Conservation (phyloP, 1,140 invertebrate species). For the Drosophila aff. region DNA sequence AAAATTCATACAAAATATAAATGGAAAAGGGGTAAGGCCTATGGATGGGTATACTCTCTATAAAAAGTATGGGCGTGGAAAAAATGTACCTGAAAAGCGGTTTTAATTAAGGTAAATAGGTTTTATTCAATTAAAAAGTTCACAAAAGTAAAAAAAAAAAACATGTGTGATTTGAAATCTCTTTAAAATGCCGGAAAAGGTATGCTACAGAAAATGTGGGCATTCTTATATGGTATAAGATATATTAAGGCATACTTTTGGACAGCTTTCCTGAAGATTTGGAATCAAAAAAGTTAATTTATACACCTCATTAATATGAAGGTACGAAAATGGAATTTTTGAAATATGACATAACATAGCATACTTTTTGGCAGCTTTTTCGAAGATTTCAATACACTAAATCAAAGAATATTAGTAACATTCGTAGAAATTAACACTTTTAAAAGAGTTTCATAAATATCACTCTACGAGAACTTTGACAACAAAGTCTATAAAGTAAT, state of each 20-base stretch:
- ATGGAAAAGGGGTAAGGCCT: background rate
- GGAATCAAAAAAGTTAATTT: background rate
- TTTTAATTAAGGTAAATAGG: conserved; percentile 13
- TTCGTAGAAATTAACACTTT: background rate
- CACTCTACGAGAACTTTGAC: background rate
- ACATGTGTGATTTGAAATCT: background rate
- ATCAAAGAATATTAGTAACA: background rate
- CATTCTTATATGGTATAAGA: background rate
- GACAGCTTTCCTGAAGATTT: background rate
- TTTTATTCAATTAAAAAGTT: conserved; percentile 8
- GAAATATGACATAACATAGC: too few relatives aligned
- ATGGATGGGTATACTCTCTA: conserved; percentile 11
- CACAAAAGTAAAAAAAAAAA: background rate
- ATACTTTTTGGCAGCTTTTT: too few relatives aligned
- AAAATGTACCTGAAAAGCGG: background rate
- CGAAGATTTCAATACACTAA: background rate
- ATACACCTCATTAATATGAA: too few relatives aligned
- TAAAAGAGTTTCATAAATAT: background rate
- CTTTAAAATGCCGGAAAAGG: background rate
- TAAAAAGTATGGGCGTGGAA: background rate
- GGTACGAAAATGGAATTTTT: too few relatives aligned
- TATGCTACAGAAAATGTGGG: background rate
- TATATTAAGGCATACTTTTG: background rate
- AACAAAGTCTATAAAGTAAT: background rate
- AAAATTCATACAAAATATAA: conserved; percentile 24